Conservation (phyloP, 2,888 invertebrate species). For the Drosophila algonquin region DNA sequence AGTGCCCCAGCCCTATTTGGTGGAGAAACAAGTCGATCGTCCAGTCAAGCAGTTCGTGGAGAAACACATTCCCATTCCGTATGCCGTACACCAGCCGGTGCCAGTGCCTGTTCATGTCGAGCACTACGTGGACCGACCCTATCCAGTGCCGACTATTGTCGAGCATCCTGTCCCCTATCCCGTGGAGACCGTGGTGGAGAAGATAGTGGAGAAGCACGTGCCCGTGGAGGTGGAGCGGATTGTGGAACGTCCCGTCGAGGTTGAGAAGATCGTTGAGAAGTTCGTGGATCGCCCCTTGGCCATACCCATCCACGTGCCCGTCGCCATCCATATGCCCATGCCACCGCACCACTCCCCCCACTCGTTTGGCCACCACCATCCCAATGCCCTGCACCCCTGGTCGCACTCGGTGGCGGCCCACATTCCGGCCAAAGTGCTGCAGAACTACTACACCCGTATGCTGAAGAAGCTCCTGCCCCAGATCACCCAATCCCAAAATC, state of each 20-base stretch:
- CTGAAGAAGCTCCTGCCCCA: conserved; percentile 78
- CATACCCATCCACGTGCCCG: conserved; percentile 84
- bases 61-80: conserved; percentile 85
- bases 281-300: conserved; percentile 83
- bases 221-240: conserved; percentile 84
- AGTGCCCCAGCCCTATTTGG: conserved; percentile 83
- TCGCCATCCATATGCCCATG: conserved; percentile 86
- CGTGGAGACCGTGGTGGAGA: conserved; percentile 85
- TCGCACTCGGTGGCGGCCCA: conserved; percentile 55
- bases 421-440: conserved; percentile 76
- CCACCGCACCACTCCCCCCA: conserved; percentile 61
- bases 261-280: conserved; percentile 81
- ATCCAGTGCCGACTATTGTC: conserved; percentile 81
- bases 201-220: conserved; percentile 85
- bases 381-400: conserved; percentile 62
- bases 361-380: conserved; percentile 50
- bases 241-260: conserved; percentile 86
- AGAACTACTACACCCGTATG: conserved; percentile 79
- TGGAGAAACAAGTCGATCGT: conserved; percentile 82
- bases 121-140: conserved; percentile 85
- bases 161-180: conserved; percentile 85
- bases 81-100: conserved; percentile 85
- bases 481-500: conserved; percentile 35
- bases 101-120: conserved; percentile 84
- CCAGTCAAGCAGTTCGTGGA: conserved; percentile 85